Evolutionary conservation across 2,113 vertebrate species (phyloP).

Genomic region (Ailurus styani): DNA sequence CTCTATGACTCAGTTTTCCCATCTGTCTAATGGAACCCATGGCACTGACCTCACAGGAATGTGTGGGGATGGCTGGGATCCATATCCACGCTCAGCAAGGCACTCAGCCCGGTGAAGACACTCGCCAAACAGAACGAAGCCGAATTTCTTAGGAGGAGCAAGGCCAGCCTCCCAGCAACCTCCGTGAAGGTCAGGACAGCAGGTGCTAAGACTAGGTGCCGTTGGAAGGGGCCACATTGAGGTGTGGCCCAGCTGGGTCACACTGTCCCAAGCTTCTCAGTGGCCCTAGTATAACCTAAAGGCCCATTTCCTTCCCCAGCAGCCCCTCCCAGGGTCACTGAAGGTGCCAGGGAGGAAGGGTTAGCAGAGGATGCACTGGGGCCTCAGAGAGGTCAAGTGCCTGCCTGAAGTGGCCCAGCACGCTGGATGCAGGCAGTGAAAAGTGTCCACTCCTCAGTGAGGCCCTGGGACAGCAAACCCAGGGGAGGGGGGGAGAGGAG

Average conservation of each 20-base stretch:
- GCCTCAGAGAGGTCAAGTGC: background rate
- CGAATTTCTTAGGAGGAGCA: background rate
- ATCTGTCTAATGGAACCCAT: background rate
- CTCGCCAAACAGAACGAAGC: background rate
- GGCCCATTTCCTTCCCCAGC: background rate
- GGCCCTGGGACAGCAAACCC: accelerated
- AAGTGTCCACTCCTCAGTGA: background rate
- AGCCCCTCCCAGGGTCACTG: background rate
- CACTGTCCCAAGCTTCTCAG: background rate
- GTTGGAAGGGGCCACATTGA: accelerated
- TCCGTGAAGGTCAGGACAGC: background rate
- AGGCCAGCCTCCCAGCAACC: background rate
- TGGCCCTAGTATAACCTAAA: background rate
- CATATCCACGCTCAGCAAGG: background rate
- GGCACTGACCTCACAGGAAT: background rate
- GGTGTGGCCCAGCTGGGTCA: background rate
- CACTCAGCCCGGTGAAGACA: background rate
- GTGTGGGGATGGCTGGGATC: background rate
- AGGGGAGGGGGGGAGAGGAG: background rate
- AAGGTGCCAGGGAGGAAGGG: background rate
- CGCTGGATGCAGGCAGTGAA: too few relatives aligned
- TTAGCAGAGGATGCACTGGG: background rate
- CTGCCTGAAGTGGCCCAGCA: accelerated
- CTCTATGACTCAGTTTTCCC: background rate
- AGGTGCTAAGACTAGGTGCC: background rate